phyloP scores from a whole-genome alignment of 2,888 invertebrate species.

The Ectemnius lituratus region DNA sequence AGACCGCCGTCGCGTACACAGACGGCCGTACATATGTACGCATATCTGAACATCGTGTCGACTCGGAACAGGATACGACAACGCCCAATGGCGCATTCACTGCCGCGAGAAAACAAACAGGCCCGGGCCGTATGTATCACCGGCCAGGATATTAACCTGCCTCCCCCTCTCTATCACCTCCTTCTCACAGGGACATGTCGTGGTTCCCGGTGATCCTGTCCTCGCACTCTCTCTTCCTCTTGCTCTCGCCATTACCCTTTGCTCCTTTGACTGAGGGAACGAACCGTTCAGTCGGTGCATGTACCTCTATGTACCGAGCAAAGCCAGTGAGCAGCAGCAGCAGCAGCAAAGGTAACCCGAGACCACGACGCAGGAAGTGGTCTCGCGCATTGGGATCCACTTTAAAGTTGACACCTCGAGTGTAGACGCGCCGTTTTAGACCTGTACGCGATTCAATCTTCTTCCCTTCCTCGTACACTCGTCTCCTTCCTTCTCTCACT shows the following conservation, averaged over 20 bases:
- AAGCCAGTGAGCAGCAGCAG: conserved; percentile 10
- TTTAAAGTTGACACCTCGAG: conserved; percentile 53
- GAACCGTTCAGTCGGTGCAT: background rate
- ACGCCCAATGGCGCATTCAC: conserved; percentile 38
- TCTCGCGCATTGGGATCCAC: conserved; percentile 47
- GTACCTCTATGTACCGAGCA: conserved; percentile 3
- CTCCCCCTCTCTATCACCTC: background rate
- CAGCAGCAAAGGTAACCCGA: conserved; percentile 30
- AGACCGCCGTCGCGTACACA: conserved; percentile 8
- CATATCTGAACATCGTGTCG: conserved; percentile 21
- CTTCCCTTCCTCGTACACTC: background rate
- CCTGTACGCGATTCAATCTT: conserved; percentile 16
- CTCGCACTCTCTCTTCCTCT: background rate
- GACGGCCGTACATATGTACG: conserved; percentile 5
- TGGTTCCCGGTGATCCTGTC: conserved; percentile 5
- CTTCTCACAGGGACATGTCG: conserved; percentile 6
- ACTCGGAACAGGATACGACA: conserved; percentile 45
- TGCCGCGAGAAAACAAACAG: conserved; percentile 52
- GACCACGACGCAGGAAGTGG: conserved; percentile 44
- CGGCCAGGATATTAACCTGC: conserved; percentile 36
- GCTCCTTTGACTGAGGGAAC: background rate
- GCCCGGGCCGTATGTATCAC: conserved; percentile 40
- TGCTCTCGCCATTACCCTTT: background rate
- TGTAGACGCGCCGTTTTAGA: conserved; percentile 21
- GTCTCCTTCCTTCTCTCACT: background rate